A percentile compares a stretch with the other conserved stretches of the same genome.
phyloP scores from a whole-genome alignment of 2,888 invertebrate species.

The Eupithecia centaureata region DNA sequence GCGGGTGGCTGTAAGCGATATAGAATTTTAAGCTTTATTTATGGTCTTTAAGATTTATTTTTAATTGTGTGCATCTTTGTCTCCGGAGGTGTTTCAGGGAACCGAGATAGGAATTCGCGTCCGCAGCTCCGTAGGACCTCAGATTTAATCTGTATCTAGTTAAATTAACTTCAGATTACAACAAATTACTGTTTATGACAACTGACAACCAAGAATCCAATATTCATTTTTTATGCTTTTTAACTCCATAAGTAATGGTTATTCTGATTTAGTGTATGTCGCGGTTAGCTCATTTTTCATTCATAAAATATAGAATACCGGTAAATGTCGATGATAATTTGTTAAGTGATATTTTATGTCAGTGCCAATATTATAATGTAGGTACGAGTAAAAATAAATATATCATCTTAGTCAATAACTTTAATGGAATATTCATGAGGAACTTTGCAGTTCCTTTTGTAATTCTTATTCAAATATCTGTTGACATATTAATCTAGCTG shows the following conservation, averaged over 20 bases:
- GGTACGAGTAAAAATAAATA: constrained; percentile 31
- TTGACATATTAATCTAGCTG: constrained; percentile 21
- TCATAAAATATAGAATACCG: constrained; percentile 21
- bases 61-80: constrained; percentile 42
- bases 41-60: constrained; percentile 51
- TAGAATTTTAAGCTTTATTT: constrained; percentile 53
- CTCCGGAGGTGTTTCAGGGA: constrained; percentile 71
- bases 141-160: constrained; percentile 67
- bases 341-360: constrained; percentile 49
- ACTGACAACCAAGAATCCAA: constrained; percentile 20
- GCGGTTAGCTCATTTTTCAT: constrained; percentile 23
- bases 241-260: neutral
- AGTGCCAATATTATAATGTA: constrained; percentile 33
- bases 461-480: constrained; percentile 24
- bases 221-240: constrained; percentile 15
- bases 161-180: constrained; percentile 32
- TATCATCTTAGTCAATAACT: constrained; percentile 23
- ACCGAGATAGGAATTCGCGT: constrained; percentile 68
- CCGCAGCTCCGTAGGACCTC: constrained; percentile 66
- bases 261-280: constrained; percentile 1
- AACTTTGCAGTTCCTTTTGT: constrained; percentile 17
- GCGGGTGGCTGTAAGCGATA: constrained; percentile 64
- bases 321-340: constrained; percentile 46
- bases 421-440: constrained; percentile 32
- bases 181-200: constrained; percentile 30